Conservation (phyloP, 2,888 invertebrate genomes). For the Nesidiocoris tenuis region DNA sequence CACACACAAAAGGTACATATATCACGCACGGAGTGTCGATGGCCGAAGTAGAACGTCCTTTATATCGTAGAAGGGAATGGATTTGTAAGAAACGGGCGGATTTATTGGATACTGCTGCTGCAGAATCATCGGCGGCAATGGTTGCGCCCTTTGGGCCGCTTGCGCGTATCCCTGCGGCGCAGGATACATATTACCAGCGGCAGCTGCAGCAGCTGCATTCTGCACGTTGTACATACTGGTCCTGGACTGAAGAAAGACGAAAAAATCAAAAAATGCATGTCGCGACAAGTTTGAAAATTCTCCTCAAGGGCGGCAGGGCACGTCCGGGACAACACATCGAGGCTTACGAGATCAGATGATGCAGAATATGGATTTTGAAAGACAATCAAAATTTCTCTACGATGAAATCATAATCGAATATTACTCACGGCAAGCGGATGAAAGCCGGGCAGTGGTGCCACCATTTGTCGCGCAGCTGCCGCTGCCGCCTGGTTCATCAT, state of each 20-base stretch:
- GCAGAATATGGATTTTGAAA: too few relatives aligned
- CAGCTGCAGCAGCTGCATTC: conserved; percentile 15
- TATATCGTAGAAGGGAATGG: conserved; percentile 89
- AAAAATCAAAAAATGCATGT: too few relatives aligned
- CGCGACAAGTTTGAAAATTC: too few relatives aligned
- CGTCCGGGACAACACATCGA: too few relatives aligned
- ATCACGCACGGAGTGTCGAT: conserved; percentile 69
- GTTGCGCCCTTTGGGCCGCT: conserved; percentile 4
- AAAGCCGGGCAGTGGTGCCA: conserved; percentile 31
- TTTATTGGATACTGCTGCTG: conserved; percentile 74
- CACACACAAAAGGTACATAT: too few relatives aligned
- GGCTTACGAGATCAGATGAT: too few relatives aligned
- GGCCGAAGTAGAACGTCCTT: conserved; percentile 85
- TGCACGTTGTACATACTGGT: conserved; percentile 6
- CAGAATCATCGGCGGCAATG: conserved; percentile 51
- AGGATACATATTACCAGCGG: conserved; percentile 24
- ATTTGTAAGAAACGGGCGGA: conserved; percentile 89
- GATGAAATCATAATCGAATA: background rate
- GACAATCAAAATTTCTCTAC: too few relatives aligned
- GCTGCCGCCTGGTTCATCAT: conserved; percentile 15
- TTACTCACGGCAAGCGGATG: conserved; percentile 39
- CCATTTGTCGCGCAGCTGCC: conserved; percentile 1
- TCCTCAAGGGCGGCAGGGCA: too few relatives aligned
- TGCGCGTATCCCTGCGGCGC: conserved; percentile 1
- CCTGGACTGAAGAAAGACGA: conserved; percentile 11